phyloP scores from a whole-genome alignment of 2,888 invertebrate genomes.

The Empis stercorea region DNA sequence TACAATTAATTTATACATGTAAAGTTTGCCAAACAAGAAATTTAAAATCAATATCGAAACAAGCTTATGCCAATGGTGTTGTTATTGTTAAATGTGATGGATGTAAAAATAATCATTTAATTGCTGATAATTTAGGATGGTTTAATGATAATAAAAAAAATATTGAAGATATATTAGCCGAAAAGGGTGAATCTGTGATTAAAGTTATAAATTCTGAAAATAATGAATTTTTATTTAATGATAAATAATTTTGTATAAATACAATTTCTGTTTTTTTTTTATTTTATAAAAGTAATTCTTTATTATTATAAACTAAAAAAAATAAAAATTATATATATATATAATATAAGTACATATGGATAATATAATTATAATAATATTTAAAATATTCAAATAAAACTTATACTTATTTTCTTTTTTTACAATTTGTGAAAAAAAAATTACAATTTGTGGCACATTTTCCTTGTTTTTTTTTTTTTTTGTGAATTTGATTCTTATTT shows the following conservation, averaged over 20 bases:
- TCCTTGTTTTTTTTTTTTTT: too few relatives aligned
- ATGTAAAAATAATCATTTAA: slow-evolving; percentile 81
- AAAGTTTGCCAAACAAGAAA: slow-evolving; percentile 73
- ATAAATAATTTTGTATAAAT: neutral
- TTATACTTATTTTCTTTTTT: too few relatives aligned
- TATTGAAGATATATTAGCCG: slow-evolving; percentile 79
- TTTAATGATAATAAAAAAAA: slow-evolving; percentile 71
- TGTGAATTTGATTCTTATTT: too few relatives aligned
- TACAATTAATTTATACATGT: slow-evolving; percentile 72
- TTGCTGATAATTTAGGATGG: slow-evolving; percentile 95
- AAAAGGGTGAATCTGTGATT: slow-evolving; percentile 72
- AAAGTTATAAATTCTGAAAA: slow-evolving; percentile 28
- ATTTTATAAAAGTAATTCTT: too few relatives aligned
- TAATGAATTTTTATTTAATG: neutral
- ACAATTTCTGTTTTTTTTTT: too few relatives aligned
- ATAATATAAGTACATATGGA: too few relatives aligned
- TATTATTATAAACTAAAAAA: too few relatives aligned
- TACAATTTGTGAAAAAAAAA: too few relatives aligned
- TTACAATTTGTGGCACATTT: too few relatives aligned
- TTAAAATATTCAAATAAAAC: too few relatives aligned
- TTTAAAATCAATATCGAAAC: slow-evolving; percentile 67
- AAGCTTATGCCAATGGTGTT: slow-evolving; percentile 74
- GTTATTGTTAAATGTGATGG: slow-evolving; percentile 83
- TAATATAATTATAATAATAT: too few relatives aligned
- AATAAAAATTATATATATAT: too few relatives aligned